These are phyloP conservation scores for Acanthornis magna DNA, from an alignment of 2,797 vertebrate genomes.

Conservation along the genomic window DNA sequence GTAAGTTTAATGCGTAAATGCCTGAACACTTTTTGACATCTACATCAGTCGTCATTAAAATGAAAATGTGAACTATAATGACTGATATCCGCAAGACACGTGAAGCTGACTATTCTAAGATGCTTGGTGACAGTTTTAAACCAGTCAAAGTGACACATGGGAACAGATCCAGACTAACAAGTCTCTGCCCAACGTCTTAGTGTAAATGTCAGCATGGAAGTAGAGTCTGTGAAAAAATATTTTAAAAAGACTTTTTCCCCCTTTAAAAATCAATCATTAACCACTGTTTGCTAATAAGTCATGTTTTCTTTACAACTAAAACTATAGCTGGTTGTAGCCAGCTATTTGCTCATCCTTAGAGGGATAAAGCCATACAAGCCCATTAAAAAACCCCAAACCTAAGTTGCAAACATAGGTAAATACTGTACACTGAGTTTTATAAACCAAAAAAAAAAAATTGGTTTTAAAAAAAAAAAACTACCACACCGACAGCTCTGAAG, in stretches of 20 bases:
- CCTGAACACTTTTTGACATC: constrained; percentile 47
- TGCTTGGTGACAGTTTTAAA: constrained; percentile 47
- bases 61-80: constrained; percentile 66
- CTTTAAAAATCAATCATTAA: constrained; percentile 42
- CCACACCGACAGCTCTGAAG: not conserved
- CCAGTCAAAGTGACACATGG: constrained; percentile 58
- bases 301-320: constrained; percentile 16
- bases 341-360: not conserved
- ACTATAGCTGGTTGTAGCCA: not conserved
- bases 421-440: not conserved
- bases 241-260: not conserved
- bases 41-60: constrained; percentile 69
- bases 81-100: constrained; percentile 43
- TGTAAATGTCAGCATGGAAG: constrained; percentile 59
- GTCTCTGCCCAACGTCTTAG: constrained; percentile 18
- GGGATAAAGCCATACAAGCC: not conserved
- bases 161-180: constrained; percentile 55
- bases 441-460: not conserved
- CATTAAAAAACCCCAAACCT: fast-evolving
- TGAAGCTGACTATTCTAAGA: constrained; percentile 58
- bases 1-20: not conserved
- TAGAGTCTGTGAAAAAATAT: constrained; percentile 48
- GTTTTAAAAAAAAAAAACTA: not conserved
- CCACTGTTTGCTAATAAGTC: constrained; percentile 32
- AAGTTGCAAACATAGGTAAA: not conserved